phyloP scores from a whole-genome alignment of 2,113 vertebrate species.

The Aphyosemion australe region DNA sequence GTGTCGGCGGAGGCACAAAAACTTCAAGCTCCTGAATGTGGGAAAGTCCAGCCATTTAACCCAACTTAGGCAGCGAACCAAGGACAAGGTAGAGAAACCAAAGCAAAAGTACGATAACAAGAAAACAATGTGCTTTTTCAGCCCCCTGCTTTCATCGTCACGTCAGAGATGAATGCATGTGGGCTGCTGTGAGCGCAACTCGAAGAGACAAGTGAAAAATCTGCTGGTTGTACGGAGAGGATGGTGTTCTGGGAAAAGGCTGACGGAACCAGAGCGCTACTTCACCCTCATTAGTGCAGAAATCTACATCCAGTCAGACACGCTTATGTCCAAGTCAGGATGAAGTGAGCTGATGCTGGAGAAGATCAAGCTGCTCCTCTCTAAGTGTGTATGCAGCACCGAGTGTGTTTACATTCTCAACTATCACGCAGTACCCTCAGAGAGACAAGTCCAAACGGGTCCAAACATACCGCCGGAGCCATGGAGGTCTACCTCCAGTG shows the following conservation, averaged over 20 bases:
- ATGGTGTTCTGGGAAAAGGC: not conserved
- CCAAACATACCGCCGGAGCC: slow-evolving; percentile 1
- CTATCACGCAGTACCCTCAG: slow-evolving; percentile 5
- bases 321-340: not conserved
- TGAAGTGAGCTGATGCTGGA: not conserved
- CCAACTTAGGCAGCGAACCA: slow-evolving; percentile 27
- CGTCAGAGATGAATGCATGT: slow-evolving; percentile 16
- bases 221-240: not conserved
- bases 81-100: slow-evolving; percentile 5
- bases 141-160: slow-evolving; percentile 10
- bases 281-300: not conserved
- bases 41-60: slow-evolving; percentile 57
- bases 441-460: slow-evolving; percentile 16
- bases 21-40: slow-evolving; percentile 51
- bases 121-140: slow-evolving; percentile 38
- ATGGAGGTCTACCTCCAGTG: not conserved
- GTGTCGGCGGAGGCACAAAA: slow-evolving; percentile 44
- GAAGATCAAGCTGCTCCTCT: not conserved
- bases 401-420: slow-evolving; percentile 26
- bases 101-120: slow-evolving; percentile 19
- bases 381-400: not conserved
- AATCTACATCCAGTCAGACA: slow-evolving; percentile 3
- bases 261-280: not conserved
- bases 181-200: not conserved
- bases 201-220: slow-evolving; percentile 10